phyloP scores from a whole-genome alignment of 2,113 vertebrate species.

The Gobius niger region DNA sequence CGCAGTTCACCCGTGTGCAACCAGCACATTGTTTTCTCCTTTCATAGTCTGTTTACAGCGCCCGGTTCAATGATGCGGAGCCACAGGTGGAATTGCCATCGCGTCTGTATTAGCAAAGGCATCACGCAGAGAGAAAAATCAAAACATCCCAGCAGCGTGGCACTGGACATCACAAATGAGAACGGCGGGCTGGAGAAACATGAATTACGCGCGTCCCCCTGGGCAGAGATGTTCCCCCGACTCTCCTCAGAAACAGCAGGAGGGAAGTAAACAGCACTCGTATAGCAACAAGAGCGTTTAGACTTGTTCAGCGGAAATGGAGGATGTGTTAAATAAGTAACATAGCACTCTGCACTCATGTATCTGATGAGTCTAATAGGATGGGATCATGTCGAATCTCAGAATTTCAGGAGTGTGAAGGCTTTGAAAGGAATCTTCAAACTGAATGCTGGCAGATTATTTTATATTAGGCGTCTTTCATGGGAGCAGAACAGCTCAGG shows the following conservation, averaged over 20 bases:
- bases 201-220: conserved; percentile 15
- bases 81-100: conserved; percentile 24
- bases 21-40: neutral
- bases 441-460: no score
- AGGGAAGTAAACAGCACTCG: conserved; percentile 48
- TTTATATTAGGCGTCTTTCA: no score
- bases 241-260: conserved; percentile 11
- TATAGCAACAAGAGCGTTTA: conserved; percentile 46
- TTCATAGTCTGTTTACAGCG: conserved; percentile 6
- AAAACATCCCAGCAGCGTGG: conserved; percentile 39
- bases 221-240: conserved; percentile 10
- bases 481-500: no score
- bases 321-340: conserved; percentile 31
- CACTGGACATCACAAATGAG: conserved; percentile 29
- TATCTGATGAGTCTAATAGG: conserved; percentile 14
- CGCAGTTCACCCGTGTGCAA: neutral
- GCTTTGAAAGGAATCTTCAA: no score
- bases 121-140: conserved; percentile 36
- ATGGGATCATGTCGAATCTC: neutral
- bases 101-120: conserved; percentile 12
- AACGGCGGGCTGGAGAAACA: conserved; percentile 7
- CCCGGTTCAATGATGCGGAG: conserved; percentile 9
- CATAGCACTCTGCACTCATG: conserved; percentile 10
- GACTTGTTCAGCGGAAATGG: conserved; percentile 7
- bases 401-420: no score